phyloP scores from a whole-genome alignment of 2,797 vertebrate genomes.

The Avahi laniger region DNA sequence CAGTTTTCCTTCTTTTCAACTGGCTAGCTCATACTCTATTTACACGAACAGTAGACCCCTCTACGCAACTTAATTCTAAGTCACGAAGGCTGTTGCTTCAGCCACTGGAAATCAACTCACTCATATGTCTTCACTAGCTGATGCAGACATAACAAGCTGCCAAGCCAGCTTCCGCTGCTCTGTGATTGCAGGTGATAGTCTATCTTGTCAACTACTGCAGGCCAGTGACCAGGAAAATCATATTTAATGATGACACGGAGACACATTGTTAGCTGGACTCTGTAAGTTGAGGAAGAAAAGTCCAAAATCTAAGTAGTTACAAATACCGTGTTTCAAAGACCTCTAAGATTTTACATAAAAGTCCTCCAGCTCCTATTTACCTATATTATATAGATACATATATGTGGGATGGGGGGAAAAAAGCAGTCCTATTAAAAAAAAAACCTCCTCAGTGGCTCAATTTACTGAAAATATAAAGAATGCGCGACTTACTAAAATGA shows the following conservation, averaged over 20 bases:
- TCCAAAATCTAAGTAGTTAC: neutral
- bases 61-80: neutral
- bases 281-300: slow-evolving; percentile 69
- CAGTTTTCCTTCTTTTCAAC: neutral
- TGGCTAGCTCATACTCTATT: neutral
- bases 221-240: slow-evolving; percentile 98
- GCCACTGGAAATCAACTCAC: slow-evolving; percentile 87
- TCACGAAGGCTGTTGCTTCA: neutral
- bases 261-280: slow-evolving; percentile 96
- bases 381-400: neutral
- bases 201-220: slow-evolving; percentile 96
- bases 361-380: neutral
- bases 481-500: neutral
- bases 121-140: slow-evolving; percentile 99
- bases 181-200: slow-evolving; percentile 93
- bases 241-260: slow-evolving; percentile 96
- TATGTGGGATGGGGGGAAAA: neutral
- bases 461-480: slow-evolving; percentile 35
- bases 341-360: neutral
- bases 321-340: neutral
- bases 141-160: slow-evolving; percentile 95
- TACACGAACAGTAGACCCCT: neutral
- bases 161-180: slow-evolving; percentile 95
- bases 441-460: neutral
- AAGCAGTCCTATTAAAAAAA: neutral